A percentile compares a stretch with the other conserved stretches of the same genome.
These are phyloP conservation scores for Lamellibrachia columna DNA, from an alignment of 2,888 invertebrate genomes.

Conservation along the genomic window DNA sequence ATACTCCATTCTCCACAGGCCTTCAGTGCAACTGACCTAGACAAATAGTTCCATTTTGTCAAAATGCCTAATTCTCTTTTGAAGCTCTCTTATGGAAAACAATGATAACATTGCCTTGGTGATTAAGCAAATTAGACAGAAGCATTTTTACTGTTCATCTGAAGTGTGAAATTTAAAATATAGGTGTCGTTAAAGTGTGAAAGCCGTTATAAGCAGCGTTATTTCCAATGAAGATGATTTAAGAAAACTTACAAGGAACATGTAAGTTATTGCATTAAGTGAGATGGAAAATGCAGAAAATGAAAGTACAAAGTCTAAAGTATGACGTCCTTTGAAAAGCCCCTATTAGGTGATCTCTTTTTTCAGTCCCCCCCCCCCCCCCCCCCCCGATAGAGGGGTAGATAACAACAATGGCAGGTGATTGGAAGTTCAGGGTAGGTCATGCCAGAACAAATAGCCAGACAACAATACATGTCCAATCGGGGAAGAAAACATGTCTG, in stretches of 20 bases:
- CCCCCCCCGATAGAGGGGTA: background rate
- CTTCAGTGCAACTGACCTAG: background rate
- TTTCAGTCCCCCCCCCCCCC: background rate
- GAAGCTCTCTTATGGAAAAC: background rate
- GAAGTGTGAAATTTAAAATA: no score
- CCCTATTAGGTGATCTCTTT: background rate
- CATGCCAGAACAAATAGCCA: background rate
- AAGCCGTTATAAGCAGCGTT: background rate
- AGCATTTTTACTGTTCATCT: background rate
- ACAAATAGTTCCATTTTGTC: background rate
- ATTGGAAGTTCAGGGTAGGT: background rate
- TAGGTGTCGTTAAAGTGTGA: background rate
- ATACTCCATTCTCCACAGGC: background rate
- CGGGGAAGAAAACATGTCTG: background rate
- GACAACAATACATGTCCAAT: background rate
- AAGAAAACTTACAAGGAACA: background rate
- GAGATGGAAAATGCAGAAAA: constrained; percentile 2
- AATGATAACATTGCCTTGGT: background rate
- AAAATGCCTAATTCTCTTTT: background rate
- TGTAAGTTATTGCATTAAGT: background rate
- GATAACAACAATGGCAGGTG: background rate
- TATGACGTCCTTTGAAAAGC: background rate
- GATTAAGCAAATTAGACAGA: background rate
- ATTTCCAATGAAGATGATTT: background rate
- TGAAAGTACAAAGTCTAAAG: background rate